These are phyloP conservation scores for Artibeus jamaicensis DNA, from an alignment of 2,797 vertebrate species.

Conservation along the genomic window DNA sequence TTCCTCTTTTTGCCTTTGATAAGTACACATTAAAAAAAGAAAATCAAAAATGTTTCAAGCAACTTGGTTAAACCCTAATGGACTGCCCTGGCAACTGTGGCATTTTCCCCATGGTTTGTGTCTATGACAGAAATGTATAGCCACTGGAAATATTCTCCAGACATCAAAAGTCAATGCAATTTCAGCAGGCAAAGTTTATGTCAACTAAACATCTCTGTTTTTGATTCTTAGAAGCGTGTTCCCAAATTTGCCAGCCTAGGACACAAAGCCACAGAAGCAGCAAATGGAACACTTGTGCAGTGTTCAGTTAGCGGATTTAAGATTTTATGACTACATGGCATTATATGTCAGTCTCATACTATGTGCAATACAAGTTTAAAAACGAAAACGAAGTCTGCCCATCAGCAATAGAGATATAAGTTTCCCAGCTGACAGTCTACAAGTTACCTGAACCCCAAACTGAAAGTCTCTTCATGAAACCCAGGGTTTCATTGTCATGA, in stretches of 20 bases:
- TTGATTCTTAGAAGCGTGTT: neutral
- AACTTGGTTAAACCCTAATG: neutral
- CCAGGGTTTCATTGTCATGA: fast-evolving
- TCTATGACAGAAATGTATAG: neutral
- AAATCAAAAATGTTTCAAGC: neutral
- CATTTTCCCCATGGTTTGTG: neutral
- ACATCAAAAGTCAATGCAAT: neutral
- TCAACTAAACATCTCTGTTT: neutral
- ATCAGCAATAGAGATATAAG: neutral
- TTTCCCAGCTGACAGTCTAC: neutral
- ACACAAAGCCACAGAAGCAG: neutral
- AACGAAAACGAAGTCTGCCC: neutral
- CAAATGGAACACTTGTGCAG: neutral
- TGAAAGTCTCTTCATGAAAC: neutral
- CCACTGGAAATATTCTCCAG: neutral
- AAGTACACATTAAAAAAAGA: neutral
- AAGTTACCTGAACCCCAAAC: neutral
- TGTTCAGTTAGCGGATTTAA: neutral
- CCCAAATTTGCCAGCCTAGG: neutral
- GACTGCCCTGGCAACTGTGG: neutral
- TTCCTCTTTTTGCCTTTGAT: neutral
- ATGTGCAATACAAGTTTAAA: neutral
- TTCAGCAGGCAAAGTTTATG: neutral
- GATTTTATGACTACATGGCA: neutral
- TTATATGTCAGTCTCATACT: neutral